phyloP scores from a whole-genome alignment of 2,888 invertebrate species.

The Tethea ocularis region DNA sequence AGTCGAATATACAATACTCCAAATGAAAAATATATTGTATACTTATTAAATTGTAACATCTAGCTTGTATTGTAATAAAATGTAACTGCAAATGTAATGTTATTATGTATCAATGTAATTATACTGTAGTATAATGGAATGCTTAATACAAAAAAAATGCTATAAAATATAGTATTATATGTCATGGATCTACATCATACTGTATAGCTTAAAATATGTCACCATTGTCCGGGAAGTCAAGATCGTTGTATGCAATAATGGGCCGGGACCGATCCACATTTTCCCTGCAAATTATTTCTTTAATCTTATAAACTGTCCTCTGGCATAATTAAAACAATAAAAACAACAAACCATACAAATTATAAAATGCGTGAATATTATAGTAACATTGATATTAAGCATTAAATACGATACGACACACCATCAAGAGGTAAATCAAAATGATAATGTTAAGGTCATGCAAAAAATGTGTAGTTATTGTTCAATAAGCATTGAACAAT shows the following conservation, averaged over 20 bases:
- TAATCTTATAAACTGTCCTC: slow-evolving; percentile 49
- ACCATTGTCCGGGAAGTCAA: slow-evolving; percentile 93
- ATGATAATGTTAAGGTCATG: slow-evolving; percentile 59
- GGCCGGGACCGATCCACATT: slow-evolving; percentile 89
- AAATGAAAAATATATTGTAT: not conserved
- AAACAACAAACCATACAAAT: slow-evolving; percentile 17
- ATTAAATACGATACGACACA: slow-evolving; percentile 20
- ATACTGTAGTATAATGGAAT: slow-evolving; percentile 33
- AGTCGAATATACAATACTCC: not conserved
- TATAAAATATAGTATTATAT: slow-evolving; percentile 20
- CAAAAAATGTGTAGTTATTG: slow-evolving; percentile 44
- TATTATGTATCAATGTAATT: too few species aligned
- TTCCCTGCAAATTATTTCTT: slow-evolving; percentile 84
- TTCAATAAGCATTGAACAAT: slow-evolving; percentile 18
- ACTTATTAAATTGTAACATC: not conserved
- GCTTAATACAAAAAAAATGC: slow-evolving; percentile 35
- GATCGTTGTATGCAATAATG: slow-evolving; percentile 94
- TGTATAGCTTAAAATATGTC: slow-evolving; percentile 87
- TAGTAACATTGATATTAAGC: slow-evolving; percentile 27
- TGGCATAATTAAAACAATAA: slow-evolving; percentile 15
- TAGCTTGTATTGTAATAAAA: not conserved
- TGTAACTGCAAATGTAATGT: not conserved
- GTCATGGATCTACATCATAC: slow-evolving; percentile 29
- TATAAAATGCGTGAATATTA: slow-evolving; percentile 21
- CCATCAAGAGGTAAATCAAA: slow-evolving; percentile 33